Evolutionary conservation across 2,888 invertebrate genomes (phyloP), one percentile per base, ranked within the genome.

Genomic region (Brenthis hecate): DNA sequence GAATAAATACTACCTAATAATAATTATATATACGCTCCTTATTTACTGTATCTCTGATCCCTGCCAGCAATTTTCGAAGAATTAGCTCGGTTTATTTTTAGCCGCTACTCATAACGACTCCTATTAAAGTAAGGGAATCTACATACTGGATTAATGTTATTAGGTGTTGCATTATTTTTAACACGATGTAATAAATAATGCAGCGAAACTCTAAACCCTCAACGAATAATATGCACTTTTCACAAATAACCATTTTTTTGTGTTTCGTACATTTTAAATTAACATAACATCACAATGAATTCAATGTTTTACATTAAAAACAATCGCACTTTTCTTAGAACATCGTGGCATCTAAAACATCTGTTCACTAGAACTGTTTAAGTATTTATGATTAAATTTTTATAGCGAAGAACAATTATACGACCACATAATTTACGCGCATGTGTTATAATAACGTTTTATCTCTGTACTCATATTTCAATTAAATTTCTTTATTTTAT

Each of bases 61-160:
- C 63, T 68, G 56, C 63, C 64, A 64, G 60, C 47, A 50, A 50
- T 60, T 62, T 70, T 70, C 70, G 43, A 19, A 60, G 70, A 66
- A 67, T 67, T 66, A 66, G 62, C 56, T 56, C 47, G 48, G 56
- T 47, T 58, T 67, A 68, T 70, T 68, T 68, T 61, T 65, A 67
- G 64, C 16, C 53, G 53, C 61, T 56, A 53, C 36, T 70, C 51
- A 63, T 66, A 36, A 64, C 55, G 48, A 55, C 55, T 53, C 16
- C 63, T 63, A 66, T 66, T 70, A 55, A 57, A 51, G 19, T 61
- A 58, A 32, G 23, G 14, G 55, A 36, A 65, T 48, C 28, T 16
- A 56, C 56, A 23, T 0, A 16, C 51, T 13, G 19, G 14, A 19
- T n/a, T 65, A 16, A 23, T n/a, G 48, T 48, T 32, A 32, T 58